Evolutionary conservation across 2,113 vertebrate species (phyloP), one percentile per base, ranked within the genome.

Genomic region (Salvator merianae): DNA sequence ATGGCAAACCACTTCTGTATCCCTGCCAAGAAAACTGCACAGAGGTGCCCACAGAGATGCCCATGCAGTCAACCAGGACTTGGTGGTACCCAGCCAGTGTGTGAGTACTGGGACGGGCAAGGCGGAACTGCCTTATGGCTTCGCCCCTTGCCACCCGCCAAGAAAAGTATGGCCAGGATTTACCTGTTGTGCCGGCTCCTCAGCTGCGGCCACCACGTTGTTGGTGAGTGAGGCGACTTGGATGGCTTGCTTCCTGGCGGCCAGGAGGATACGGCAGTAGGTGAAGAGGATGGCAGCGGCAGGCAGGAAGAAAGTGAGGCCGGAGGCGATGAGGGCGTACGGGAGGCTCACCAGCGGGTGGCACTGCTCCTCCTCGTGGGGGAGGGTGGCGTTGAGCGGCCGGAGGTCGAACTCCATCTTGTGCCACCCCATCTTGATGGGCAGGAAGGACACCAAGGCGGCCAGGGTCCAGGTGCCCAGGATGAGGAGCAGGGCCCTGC

Each of bases 401-500:
- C 53, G 81, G 38, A 59, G 82, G 3, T 90, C 89, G 0, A 94
- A 90, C 55, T 97, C 97, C 87, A 97, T 90, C 91, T 97, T 88
- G 63, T 99, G 98, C 98, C 98, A 99, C 1, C 98, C 98, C 97
- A 99, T 97, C 91, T 98, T 95, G 89, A 99, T 97, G 72, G 98
- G 98, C 86, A 98, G 88, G 92, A 99, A 99, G 63, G 98, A 99
- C n/a, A 98, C 96, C 71, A 99, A 88, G 0, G 96, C 97, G 0
- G 98, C 98, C 89, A 99, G 82, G 1, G 94, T 97, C 98, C 98
- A 99, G 84, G 98, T 97, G 62, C 97, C 97, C 80, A 96, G 93
- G 53, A 99, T 96, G 26, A 99, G 96, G 8, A 96, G 92, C 83
- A 99, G 82, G 1, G 98, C 99, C 34, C 98, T 94, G 68, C 96